These are phyloP conservation scores for Hirundo rustica DNA, from an alignment of 2,797 vertebrate genomes.

Conservation along the genomic window DNA sequence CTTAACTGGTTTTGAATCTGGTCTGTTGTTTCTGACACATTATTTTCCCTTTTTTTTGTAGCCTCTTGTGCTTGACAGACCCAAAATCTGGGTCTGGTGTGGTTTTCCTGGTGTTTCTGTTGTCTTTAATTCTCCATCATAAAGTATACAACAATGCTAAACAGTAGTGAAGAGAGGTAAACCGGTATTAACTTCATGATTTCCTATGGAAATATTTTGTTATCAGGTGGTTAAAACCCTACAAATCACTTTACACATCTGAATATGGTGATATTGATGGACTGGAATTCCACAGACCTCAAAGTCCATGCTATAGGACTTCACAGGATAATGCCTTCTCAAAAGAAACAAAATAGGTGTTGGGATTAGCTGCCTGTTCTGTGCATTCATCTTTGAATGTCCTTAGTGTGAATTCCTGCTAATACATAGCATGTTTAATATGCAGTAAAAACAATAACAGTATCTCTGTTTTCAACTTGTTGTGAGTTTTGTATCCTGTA, in stretches of 20 bases:
- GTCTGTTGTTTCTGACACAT: background rate
- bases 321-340: background rate
- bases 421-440: background rate
- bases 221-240: background rate
- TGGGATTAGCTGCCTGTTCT: background rate
- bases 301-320: background rate
- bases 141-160: background rate
- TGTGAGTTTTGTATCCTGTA: background rate
- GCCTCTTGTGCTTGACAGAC: background rate
- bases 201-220: background rate
- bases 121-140: background rate
- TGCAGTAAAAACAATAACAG: background rate
- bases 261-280: background rate
- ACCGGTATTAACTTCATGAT: background rate
- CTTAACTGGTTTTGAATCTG: background rate
- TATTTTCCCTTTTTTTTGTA: background rate
- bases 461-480: background rate
- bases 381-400: background rate
- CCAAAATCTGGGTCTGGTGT: background rate
- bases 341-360: background rate
- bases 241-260: background rate
- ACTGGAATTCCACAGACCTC: background rate
- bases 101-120: background rate
- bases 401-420: background rate
- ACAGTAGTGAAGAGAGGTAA: background rate